These are phyloP conservation scores for Oreochromis grahami DNA, from an alignment of 2,797 vertebrate species.

Conservation along the genomic window DNA sequence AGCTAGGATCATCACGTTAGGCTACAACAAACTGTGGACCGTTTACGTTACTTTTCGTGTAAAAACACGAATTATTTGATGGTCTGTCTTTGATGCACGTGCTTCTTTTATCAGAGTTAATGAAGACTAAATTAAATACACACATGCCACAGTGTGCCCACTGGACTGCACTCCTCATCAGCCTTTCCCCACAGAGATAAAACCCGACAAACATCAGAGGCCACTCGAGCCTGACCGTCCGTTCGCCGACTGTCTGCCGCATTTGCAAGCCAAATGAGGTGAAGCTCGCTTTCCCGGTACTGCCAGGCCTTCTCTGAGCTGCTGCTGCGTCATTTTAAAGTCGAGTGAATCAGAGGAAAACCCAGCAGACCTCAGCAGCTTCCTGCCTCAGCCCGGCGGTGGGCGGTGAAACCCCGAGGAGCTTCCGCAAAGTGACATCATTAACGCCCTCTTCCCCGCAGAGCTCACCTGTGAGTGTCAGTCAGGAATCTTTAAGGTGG, in stretches of 20 bases:
- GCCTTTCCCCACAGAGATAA: background rate
- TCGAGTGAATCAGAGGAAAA: conserved; percentile 31
- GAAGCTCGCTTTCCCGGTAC: background rate
- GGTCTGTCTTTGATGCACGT: background rate
- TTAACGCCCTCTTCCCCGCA: background rate
- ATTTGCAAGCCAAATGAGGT: background rate
- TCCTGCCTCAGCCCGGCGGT: conserved; percentile 15
- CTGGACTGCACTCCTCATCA: background rate
- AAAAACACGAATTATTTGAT: background rate
- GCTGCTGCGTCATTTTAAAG: background rate
- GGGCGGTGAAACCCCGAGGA: conserved; percentile 13
- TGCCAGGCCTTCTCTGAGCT: background rate
- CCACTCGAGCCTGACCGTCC: background rate
- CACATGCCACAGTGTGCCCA: background rate
- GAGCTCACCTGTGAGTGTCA: background rate
- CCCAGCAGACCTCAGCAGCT: conserved; percentile 41
- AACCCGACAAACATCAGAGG: background rate
- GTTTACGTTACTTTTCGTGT: background rate
- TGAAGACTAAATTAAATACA: background rate
- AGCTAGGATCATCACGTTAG: background rate
- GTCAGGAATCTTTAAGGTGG: background rate
- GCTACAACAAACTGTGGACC: background rate
- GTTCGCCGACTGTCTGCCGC: background rate
- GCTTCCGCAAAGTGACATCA: conserved; percentile 7
- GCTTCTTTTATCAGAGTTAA: background rate